A percentile compares a stretch with the other conserved stretches of the same genome.
Evolutionary conservation across 2,113 vertebrate species (phyloP).

Genomic region (Copsychus sechellarum): DNA sequence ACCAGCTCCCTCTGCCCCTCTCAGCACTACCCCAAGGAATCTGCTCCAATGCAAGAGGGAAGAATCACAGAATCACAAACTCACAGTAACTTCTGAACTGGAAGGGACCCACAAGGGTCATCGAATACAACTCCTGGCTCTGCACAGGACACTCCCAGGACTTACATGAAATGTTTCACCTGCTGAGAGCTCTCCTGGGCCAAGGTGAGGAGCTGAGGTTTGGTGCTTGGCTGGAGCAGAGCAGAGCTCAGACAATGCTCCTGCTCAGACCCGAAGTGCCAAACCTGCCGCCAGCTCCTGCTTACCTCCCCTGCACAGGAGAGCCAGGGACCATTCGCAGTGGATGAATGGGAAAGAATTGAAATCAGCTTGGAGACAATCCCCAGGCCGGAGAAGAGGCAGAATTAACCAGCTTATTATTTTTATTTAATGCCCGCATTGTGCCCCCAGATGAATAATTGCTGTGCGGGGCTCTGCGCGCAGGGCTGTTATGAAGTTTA

Average conservation of each 20-base stretch:
- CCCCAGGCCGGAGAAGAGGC: not conserved
- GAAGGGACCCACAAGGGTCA: not conserved
- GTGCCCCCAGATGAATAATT: conserved; percentile 30
- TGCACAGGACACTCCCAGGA: not conserved
- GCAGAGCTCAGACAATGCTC: not conserved
- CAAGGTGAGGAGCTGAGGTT: not conserved
- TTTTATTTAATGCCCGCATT: conserved; percentile 41
- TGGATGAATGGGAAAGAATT: not conserved
- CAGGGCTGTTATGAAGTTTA: conserved; percentile 25
- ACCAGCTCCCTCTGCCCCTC: not conserved
- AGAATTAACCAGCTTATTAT: conserved; percentile 52
- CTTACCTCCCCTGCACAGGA: not conserved
- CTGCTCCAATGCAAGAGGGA: not conserved
- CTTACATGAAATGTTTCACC: not conserved
- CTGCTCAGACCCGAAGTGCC: not conserved
- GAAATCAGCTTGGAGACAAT: not conserved
- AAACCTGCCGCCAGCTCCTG: not conserved
- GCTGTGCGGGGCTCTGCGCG: not conserved
- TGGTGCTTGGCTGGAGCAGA: not conserved
- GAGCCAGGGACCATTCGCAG: not conserved
- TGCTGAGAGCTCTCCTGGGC: not conserved
- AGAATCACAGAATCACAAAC: not conserved
- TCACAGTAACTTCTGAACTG: not conserved
- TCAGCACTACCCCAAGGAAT: not conserved
- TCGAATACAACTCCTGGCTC: fast-evolving